Percentiles rank a stretch among this genome's conserved stretches.
Evolutionary conservation across 2,888 invertebrate species (phyloP).

Genomic region (Chromoteleia sp.): DNA sequence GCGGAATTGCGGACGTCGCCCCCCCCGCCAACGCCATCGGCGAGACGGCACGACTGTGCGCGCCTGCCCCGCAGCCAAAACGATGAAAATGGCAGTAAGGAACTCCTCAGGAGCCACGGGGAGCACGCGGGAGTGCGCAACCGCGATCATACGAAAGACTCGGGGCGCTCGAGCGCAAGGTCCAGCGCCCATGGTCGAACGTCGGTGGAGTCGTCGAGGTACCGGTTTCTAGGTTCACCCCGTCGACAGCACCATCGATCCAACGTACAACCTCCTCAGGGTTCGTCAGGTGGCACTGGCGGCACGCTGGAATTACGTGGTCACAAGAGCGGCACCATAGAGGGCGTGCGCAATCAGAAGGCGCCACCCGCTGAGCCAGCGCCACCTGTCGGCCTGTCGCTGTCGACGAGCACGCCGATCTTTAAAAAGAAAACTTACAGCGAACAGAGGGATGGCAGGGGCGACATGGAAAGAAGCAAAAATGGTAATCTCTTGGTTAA

Average conservation of each 20-base stretch:
- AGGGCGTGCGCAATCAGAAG: constrained; percentile 80
- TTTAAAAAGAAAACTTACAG: constrained; percentile 86
- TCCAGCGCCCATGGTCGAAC: constrained; percentile 85
- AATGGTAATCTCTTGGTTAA: constrained; percentile 76
- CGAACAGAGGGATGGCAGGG: constrained; percentile 79
- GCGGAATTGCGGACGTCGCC: too few species aligned
- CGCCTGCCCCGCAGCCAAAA: too few species aligned
- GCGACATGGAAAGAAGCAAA: constrained; percentile 78
- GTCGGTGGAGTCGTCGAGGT: constrained; percentile 87
- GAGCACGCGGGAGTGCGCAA: too few species aligned
- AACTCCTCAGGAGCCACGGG: too few species aligned
- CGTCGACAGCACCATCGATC: constrained; percentile 82
- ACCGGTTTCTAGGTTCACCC: constrained; percentile 84
- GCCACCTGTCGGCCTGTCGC: constrained; percentile 84
- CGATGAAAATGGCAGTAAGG: too few species aligned
- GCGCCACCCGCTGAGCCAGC: constrained; percentile 83
- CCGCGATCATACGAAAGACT: too few species aligned
- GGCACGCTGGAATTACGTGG: constrained; percentile 80
- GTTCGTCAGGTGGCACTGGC: constrained; percentile 65
- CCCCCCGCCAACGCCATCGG: too few species aligned
- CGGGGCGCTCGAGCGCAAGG: too few species aligned
- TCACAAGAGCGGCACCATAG: constrained; percentile 82
- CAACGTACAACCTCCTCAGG: constrained; percentile 41
- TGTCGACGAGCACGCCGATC: constrained; percentile 89
- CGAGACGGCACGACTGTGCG: too few species aligned